Conservation (phyloP, 2,888 invertebrate species). For the Acanthosoma haemorrhoidale region DNA sequence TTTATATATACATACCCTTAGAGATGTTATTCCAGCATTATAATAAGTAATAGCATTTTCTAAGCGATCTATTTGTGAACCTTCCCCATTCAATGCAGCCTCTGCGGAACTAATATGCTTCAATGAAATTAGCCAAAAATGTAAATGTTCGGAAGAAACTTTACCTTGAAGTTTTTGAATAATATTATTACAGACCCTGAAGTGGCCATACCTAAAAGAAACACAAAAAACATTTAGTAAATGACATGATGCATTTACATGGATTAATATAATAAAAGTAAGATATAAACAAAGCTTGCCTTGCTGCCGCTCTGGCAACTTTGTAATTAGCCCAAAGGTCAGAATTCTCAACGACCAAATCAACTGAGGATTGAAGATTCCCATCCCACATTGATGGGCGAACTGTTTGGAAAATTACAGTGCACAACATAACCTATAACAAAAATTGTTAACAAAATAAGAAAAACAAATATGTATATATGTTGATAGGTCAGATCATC, state of each 20-base stretch:
- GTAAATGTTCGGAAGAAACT: conserved; percentile 79
- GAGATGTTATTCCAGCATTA: conserved; percentile 59
- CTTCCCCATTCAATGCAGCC: conserved; percentile 55
- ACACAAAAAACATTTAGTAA: too few relatives aligned
- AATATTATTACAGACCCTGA: conserved; percentile 61
- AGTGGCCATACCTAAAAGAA: conserved; percentile 64
- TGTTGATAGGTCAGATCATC: background rate
- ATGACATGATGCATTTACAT: background rate
- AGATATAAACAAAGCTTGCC: conserved; percentile 46
- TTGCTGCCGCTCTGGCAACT: conserved; percentile 77
- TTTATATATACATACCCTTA: too few relatives aligned
- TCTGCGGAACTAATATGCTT: conserved; percentile 70
- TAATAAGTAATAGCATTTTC: conserved; percentile 56
- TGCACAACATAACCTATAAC: conserved; percentile 66
- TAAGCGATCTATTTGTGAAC: conserved; percentile 46
- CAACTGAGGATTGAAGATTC: conserved; percentile 55
- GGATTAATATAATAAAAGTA: background rate
- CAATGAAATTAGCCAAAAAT: conserved; percentile 82
- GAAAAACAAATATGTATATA: background rate
- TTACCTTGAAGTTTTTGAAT: conserved; percentile 59
- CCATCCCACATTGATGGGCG: conserved; percentile 64
- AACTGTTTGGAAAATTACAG: conserved; percentile 74
- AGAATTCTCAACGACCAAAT: conserved; percentile 46
- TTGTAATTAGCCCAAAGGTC: conserved; percentile 73
- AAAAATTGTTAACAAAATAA: background rate